Percentiles rank a stretch among this genome's conserved stretches.
Evolutionary conservation across 2,113 vertebrate genomes (phyloP).

Genomic region (Chelonoidis abingdonii): DNA sequence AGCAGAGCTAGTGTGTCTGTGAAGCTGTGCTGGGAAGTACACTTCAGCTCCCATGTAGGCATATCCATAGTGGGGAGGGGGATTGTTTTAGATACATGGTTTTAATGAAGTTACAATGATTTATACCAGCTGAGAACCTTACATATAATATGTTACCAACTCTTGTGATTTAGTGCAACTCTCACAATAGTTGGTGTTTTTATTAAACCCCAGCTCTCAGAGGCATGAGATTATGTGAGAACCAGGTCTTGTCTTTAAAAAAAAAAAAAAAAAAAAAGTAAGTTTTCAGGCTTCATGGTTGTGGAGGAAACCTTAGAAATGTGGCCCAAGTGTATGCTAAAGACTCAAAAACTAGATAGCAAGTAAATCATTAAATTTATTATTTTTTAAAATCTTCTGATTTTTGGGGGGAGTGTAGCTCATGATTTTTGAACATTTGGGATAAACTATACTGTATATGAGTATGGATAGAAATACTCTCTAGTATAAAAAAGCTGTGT

Average conservation of each 20-base stretch:
- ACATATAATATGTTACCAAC: background rate
- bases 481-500: background rate
- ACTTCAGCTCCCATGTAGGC: background rate
- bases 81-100: background rate
- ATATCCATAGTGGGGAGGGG: background rate
- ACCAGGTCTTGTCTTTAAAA: background rate
- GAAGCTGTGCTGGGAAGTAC: background rate
- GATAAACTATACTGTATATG: background rate
- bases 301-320: slow-evolving; percentile 6
- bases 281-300: background rate
- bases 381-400: background rate
- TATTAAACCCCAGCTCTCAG: background rate
- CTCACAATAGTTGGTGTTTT: background rate
- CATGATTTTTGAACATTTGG: background rate
- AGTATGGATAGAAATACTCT: background rate
- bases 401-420: background rate
- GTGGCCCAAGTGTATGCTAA: background rate
- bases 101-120: background rate
- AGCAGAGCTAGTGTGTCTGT: background rate
- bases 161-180: background rate
- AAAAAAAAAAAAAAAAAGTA: background rate
- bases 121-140: background rate
- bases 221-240: background rate
- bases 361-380: background rate
- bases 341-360: background rate